Base-by-base conservation (phyloP, 2,113 vertebrate genomes). In the Cyprinodon variegatus region DNA sequence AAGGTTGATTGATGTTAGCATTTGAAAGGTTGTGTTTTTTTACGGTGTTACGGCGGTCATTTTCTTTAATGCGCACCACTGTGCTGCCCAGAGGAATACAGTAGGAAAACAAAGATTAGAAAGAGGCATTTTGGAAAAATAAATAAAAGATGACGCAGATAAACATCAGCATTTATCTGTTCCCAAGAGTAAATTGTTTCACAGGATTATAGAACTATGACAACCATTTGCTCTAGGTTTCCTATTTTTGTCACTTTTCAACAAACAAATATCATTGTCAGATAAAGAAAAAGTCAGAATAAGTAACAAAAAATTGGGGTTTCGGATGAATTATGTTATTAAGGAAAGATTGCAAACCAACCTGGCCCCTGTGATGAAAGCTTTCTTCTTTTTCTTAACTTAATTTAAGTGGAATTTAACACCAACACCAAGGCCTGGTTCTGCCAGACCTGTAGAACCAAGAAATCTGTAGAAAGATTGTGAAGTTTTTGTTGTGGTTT, bases 1-100 rank as follows among this genome's bases (percentile, higher is more conserved):
- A 89, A 92, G 74, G 46, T 66, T 90, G 78, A 92, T 91, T 90
- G 78, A 43, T 46, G 70, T 69, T 64, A 45, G 22, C 37, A 74
- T 65, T 74, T 79, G 43, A 65, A 13, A 45, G n/a, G 36, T 2
- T 1, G 43, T 68, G 20, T 69, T 50, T 61, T 50, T 61, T 11
- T 4, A 11, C 65, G 40, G 62, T 43, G 4, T 65, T 84, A 37
- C 48, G 22, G 69, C 43, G 66, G 22, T 70, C 38, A 61, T 36
- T 41, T 3, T 68, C 70, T 86, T 45, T 9, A 70, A 62, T 65
- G 43, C 59, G 86, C 80, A 22, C 48, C 13, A 65, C 53, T 75
- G 59, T 59, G 65, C 39, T 70, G 65, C 59, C 70, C 70, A 75
- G 41, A 3, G 71, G 71, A 82, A 78, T 10, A 72, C 41, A 48